phyloP scores from a whole-genome alignment of 2,888 invertebrate species.

The Nomada ruficornis region DNA sequence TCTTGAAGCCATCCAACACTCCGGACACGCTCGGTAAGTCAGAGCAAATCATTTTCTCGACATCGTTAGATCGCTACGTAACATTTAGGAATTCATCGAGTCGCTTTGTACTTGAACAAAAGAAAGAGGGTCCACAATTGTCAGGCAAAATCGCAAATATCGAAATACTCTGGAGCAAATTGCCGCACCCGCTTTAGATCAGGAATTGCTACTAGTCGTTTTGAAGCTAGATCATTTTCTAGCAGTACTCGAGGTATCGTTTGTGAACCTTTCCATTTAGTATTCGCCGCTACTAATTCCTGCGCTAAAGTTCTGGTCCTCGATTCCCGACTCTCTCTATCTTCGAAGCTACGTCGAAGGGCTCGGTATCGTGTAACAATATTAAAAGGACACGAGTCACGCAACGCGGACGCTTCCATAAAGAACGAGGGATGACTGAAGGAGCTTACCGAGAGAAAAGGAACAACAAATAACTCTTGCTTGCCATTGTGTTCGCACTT shows the following conservation, averaged over 20 bases:
- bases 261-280: not conserved
- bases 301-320: conserved; percentile 83
- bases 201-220: conserved; percentile 42
- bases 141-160: conserved; percentile 15
- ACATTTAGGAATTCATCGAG: conserved; percentile 5
- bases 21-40: conserved; percentile 83
- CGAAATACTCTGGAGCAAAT: not conserved
- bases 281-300: conserved; percentile 72
- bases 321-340: conserved; percentile 83
- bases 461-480: conserved; percentile 78
- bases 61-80: conserved; percentile 11
- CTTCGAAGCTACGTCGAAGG: conserved; percentile 81
- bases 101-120: not conserved
- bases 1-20: conserved; percentile 84
- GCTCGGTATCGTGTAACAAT: conserved; percentile 56
- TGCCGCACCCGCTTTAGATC: conserved; percentile 41
- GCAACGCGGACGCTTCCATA: conserved; percentile 71
- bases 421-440: conserved; percentile 75
- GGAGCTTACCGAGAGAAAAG: conserved; percentile 77
- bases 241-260: not conserved
- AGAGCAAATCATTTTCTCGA: conserved; percentile 11
- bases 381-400: conserved; percentile 71
- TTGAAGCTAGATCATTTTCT: not conserved
- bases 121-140: not conserved
- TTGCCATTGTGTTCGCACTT: conserved; percentile 80